Conservation (phyloP, 2,113 vertebrate species). For the Archilochus colubris region DNA sequence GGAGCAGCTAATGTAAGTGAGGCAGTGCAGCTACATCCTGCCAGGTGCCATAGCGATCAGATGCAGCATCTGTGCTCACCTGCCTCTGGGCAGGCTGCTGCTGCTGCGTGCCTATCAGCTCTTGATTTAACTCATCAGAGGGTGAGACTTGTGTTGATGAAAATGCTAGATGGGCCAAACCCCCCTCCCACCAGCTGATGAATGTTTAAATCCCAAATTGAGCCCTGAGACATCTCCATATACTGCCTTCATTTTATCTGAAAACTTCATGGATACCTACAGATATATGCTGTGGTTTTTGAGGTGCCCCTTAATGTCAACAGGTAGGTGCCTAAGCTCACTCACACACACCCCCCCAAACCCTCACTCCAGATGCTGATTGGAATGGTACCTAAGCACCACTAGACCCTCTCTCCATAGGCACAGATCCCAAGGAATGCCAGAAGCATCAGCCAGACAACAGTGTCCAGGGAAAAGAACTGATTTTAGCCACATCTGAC, state of each 20-base stretch:
- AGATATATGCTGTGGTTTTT: not conserved
- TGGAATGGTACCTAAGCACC: not conserved
- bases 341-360: not conserved
- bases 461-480: accelerated
- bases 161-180: not conserved
- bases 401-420: not conserved
- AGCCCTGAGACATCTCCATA: not conserved
- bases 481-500: not conserved
- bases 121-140: not conserved
- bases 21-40: not conserved
- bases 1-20: not conserved
- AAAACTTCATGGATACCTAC: not conserved
- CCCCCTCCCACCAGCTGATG: not conserved
- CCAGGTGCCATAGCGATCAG: not conserved
- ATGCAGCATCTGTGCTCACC: not conserved
- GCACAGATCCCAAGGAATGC: not conserved
- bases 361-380: not conserved
- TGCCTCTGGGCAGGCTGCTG: not conserved
- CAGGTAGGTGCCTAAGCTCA: not conserved
- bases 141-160: not conserved
- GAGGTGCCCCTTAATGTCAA: not conserved
- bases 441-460: not conserved
- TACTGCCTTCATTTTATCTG: not conserved
- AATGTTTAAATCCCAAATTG: not conserved
- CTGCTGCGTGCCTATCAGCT: not conserved